phyloP scores from a whole-genome alignment of 2,113 vertebrate genomes.

The Gulo gulo region DNA sequence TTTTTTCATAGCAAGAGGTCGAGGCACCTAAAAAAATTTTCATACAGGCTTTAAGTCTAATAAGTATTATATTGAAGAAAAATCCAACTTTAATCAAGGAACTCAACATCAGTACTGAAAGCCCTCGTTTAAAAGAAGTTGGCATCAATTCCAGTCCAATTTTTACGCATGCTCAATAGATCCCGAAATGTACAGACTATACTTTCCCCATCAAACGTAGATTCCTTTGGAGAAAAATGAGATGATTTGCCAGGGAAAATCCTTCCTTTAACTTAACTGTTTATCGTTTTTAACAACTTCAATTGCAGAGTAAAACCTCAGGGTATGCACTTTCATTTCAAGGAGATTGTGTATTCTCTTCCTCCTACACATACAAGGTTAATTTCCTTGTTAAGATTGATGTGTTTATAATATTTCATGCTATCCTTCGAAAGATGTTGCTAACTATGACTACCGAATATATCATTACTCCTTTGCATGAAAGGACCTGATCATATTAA shows the following conservation, averaged over 20 bases:
- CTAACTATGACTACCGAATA: neutral
- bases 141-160: neutral
- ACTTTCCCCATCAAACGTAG: neutral
- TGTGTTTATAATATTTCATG: neutral
- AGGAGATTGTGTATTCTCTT: neutral
- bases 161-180: neutral
- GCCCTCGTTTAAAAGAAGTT: neutral
- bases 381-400: neutral
- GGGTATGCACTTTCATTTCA: constrained; percentile 16
- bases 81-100: constrained; percentile 9
- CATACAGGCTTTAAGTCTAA: neutral
- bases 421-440: neutral
- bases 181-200: neutral
- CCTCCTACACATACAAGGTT: neutral
- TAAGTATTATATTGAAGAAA: neutral
- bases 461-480: neutral
- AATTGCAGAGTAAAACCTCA: neutral
- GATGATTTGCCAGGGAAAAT: neutral
- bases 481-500: neutral
- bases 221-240: neutral
- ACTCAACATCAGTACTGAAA: neutral
- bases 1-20: constrained; percentile 99
- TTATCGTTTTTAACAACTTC: constrained; percentile 11
- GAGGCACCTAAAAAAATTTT: constrained; percentile 89
- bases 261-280: neutral